Base-by-base conservation (phyloP, 2,888 invertebrate species). In the Dryocosmus kuriphilus region DNA sequence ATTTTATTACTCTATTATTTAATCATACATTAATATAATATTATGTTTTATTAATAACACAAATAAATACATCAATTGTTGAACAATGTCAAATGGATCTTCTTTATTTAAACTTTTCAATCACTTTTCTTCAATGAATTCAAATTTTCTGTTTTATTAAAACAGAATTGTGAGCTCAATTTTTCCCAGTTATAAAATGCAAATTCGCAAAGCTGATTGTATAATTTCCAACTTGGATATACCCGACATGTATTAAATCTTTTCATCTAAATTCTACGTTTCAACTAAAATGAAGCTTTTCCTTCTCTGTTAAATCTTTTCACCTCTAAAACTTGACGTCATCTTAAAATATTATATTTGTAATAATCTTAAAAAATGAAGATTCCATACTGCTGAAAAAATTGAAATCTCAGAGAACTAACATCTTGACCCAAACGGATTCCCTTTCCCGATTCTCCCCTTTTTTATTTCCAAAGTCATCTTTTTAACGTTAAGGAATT, bases 401-500 rank as follows among this genome's bases (percentile, higher is more conserved):
- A n/a, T n/a, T n/a, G n/a, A n/a, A n/a, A n/a, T n/a, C 27, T 46
- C 9, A 41, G n/a, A n/a, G 7, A 71, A 46, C 1, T n/a, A 46
- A 27, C n/a, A n/a, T 51, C 71, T 71, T 30, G 51, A 71, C 51
- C 51, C 11, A 51, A 67, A 71, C 32, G 30, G 14, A 71, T n/a
- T 27, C 30, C n/a, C 30, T 32, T 46, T n/a, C n/a, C 46, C n/a
- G 32, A 51, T 51, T 51, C 51, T 30, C 9, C 51, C n/a, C 30
- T n/a, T 71, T 51, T 30, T n/a, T 32, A 71, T 51, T 71, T 51
- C n/a, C 2, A 46, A 71, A 51, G n/a, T 71, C 11, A 71, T 71
- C 30, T 19, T 71, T 46, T 46, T 51, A 71, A 30, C 46, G 0
- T 27, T 51, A 46, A n/a, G 30, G 5, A 32, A 71, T 30, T 32